Conservation (phyloP, 2,797 vertebrate species). For the Champsocephalus esox region DNA sequence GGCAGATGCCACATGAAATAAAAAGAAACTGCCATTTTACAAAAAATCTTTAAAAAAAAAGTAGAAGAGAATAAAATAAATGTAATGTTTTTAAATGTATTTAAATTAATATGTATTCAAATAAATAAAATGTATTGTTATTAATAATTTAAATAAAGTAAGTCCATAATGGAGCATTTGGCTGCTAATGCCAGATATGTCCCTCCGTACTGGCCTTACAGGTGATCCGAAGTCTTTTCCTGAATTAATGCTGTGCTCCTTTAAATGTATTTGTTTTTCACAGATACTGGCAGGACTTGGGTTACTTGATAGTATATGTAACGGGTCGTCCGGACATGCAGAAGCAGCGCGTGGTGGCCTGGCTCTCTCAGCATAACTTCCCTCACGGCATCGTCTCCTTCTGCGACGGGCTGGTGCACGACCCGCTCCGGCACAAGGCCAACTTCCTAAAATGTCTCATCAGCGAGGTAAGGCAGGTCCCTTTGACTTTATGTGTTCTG, state of each 20-base stretch:
- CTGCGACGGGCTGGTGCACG: conserved; percentile 96
- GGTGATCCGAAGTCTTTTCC: not conserved
- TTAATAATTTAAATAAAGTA: too few relatives aligned
- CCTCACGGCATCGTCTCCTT: conserved; percentile 97
- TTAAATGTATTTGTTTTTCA: accelerated
- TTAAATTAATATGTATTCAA: too few relatives aligned
- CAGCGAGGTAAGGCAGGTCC: conserved; percentile 83
- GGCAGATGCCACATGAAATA: too few relatives aligned
- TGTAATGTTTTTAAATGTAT: too few relatives aligned
- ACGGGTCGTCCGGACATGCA: conserved; percentile 99
- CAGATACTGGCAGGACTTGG: conserved; percentile 98
- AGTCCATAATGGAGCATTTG: not conserved
- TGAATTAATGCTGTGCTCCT: not conserved
- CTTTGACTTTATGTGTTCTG: not conserved
- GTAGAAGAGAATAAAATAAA: too few relatives aligned
- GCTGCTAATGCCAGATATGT: not conserved
- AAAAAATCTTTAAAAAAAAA: too few relatives aligned
- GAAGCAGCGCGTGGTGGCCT: conserved; percentile 98
- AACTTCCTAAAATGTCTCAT: conserved; percentile 96
- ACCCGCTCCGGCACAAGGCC: conserved; percentile 96
- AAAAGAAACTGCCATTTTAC: too few relatives aligned
- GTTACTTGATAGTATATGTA: conserved; percentile 97
- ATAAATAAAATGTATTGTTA: too few relatives aligned
- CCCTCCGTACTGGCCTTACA: not conserved
- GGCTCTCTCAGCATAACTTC: conserved; percentile 99